Evolutionary conservation across 2,888 invertebrate genomes (phyloP), one percentile per base, ranked within the genome.

Genomic region (Platerodrilus igneus): DNA sequence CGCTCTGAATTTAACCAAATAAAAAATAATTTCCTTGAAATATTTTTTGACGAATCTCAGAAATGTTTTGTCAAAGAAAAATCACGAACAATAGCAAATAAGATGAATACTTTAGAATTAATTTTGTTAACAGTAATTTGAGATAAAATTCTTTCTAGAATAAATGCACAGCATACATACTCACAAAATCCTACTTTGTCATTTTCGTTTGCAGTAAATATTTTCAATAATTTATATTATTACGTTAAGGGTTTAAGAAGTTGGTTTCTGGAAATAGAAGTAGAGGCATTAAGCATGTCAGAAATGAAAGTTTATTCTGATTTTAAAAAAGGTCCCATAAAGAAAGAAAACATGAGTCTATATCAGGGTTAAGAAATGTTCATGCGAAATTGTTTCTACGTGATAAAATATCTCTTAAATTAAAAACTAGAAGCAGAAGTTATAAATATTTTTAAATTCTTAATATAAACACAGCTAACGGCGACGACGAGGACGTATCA

Each of bases 211-310:
- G n/a, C n/a, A n/a, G n/a, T n/a, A n/a, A n/a, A n/a, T n/a, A n/a
- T n/a, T n/a, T n/a, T 23, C n/a, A 9, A 23, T 23, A 23, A 23
- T 23, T 23, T 23, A 23, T 23, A 7, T 9, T 7, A 7, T 7
- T 23, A 23, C n/a, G n/a, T 23, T 23, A 23, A 23, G 4, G n/a
- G 6, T 23, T 23, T 23, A 23, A 23, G 23, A 9, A 23, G n/a
- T 7, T 23, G 6, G n/a, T 23, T 23, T 23, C 10, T 23, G 4
- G n/a, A 23, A 4, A 23, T 23, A 5, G 23, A 23, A 23, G 23
- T 7, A 23, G 23, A 23, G 23, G 23, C 23, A 7, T 23, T 23
- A 9, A 23, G n/a, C 7, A 23, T 23, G n/a, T 23, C 23, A 7
- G 23, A 23, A 23, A 23, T 23, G n/a, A 23, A 23, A 23, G 4